These are phyloP conservation scores for Xerus inauris DNA, from an alignment of 2,113 vertebrate species.

Conservation along the genomic window DNA sequence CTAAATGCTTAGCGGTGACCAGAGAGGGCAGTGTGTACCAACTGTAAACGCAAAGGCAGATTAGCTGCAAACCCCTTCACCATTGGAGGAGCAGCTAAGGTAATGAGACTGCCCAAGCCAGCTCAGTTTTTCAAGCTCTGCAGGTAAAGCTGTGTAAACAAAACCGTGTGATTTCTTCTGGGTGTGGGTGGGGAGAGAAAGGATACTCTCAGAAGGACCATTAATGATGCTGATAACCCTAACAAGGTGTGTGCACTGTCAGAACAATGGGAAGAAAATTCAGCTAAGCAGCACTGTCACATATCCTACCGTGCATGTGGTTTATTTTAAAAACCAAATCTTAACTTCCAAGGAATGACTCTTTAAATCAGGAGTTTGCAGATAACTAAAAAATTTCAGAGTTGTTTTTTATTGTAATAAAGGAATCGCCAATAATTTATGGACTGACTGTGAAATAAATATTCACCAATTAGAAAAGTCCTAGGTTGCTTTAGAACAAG, in stretches of 20 bases:
- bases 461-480: neutral
- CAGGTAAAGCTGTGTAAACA: neutral
- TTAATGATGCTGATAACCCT: neutral
- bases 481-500: neutral
- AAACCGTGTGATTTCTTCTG: neutral
- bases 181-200: no score
- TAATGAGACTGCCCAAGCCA: neutral
- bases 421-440: neutral
- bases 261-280: neutral
- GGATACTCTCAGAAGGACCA: neutral
- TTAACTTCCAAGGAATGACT: neutral
- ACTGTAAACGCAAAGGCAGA: neutral
- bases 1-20: neutral
- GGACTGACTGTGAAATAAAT: neutral
- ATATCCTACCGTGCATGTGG: neutral
- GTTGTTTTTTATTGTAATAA: neutral
- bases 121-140: conserved; percentile 20
- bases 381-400: neutral
- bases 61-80: neutral
- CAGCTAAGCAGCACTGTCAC: neutral
- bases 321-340: neutral
- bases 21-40: conserved; percentile 73
- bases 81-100: neutral
- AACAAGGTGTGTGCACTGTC: neutral
- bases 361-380: neutral